Conservation (phyloP, 2,797 vertebrate genomes). For the Mormyrus hasselquistii region DNA sequence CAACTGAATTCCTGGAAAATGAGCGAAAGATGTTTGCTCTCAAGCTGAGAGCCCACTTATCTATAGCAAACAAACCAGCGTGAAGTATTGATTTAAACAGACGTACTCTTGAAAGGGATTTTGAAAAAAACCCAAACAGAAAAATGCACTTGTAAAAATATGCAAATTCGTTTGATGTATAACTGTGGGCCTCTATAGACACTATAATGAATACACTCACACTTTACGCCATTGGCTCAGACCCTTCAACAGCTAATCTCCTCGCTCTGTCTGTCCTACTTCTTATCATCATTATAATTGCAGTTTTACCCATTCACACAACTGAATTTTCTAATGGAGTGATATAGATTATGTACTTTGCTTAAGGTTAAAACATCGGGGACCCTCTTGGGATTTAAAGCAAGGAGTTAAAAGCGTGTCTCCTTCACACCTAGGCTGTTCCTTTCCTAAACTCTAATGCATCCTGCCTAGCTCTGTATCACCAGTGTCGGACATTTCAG, state of each 20-base stretch:
- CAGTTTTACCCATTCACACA: background rate
- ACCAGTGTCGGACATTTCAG: background rate
- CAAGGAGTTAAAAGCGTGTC: background rate
- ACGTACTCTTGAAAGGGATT: background rate
- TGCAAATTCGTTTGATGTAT: background rate
- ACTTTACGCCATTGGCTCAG: background rate
- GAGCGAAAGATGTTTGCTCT: slow-evolving; percentile 5
- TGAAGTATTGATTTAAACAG: background rate
- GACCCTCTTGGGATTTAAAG: background rate
- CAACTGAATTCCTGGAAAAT: background rate
- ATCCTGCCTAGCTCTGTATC: background rate
- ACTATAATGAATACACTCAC: background rate
- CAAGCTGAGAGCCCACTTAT: background rate
- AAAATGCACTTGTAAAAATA: background rate
- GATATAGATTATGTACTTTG: background rate
- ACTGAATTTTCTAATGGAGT: background rate
- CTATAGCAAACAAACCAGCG: slow-evolving; percentile 2
- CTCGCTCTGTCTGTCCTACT: background rate
- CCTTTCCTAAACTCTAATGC: background rate
- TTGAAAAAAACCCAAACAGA: background rate
- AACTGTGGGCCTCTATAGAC: background rate
- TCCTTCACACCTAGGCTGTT: background rate
- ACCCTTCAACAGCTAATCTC: background rate
- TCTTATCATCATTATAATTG: background rate
- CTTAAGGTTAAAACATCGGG: background rate